Conservation (phyloP, 1,140 invertebrate species). For the Eulimnadia texana region DNA sequence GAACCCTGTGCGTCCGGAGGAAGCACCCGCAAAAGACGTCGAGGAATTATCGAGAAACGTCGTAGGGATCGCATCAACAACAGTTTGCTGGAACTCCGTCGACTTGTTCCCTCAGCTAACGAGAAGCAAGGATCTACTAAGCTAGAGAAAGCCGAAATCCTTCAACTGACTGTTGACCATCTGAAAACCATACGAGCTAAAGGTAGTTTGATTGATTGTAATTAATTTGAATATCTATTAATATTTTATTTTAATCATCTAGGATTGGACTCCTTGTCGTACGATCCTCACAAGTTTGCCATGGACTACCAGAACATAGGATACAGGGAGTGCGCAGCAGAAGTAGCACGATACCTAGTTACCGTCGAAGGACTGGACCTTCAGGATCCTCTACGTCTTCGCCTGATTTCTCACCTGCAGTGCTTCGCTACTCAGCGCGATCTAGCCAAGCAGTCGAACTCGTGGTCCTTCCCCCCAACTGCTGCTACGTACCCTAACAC, state of each 20-base stretch:
- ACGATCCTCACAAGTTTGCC: constrained; percentile 81
- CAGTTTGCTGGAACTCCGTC: constrained; percentile 76
- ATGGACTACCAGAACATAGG: constrained; percentile 94
- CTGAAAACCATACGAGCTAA: constrained; percentile 83
- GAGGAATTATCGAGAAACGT: constrained; percentile 92
- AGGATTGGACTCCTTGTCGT: constrained; percentile 64
- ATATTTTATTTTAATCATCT: no score
- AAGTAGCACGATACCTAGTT: constrained; percentile 83
- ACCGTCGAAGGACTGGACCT: constrained; percentile 89
- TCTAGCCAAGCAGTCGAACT: constrained; percentile 32
- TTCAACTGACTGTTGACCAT: constrained; percentile 94
- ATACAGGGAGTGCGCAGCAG: constrained; percentile 86
- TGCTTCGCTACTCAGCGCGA: constrained; percentile 82
- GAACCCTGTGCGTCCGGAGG: constrained; percentile 18
- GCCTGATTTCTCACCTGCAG: constrained; percentile 86
- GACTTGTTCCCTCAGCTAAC: constrained; percentile 87
- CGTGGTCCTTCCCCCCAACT: constrained; percentile 12
- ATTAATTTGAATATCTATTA: background rate
- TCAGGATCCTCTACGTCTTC: constrained; percentile 75
- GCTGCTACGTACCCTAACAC: background rate
- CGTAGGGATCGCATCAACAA: constrained; percentile 90
- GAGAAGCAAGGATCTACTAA: constrained; percentile 96
- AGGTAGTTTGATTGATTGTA: no score
- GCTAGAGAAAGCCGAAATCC: constrained; percentile 93
- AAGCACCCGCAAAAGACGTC: constrained; percentile 57